A percentile compares a stretch with the other conserved stretches of the same genome.
Conservation (phyloP, 2,797 vertebrate species). For the Pogonophryne albipinna region DNA sequence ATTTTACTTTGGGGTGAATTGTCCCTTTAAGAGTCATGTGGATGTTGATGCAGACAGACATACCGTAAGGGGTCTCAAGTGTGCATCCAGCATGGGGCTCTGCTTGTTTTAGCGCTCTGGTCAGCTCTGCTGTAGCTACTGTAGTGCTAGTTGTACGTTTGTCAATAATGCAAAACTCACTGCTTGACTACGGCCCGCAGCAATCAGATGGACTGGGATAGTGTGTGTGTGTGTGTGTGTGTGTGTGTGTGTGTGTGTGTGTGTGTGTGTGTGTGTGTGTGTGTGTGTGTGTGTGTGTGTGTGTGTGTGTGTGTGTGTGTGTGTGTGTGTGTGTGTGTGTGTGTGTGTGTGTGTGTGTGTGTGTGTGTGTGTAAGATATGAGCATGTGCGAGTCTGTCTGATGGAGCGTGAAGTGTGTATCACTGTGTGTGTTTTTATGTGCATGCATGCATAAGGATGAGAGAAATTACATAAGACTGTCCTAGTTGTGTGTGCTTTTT, state of each 20-base stretch:
- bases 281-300: slow-evolving; percentile 42
- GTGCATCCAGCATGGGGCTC: slow-evolving; percentile 53
- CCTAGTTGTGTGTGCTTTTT: slow-evolving; percentile 77
- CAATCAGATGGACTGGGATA: slow-evolving; percentile 78
- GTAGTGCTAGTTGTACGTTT: slow-evolving; percentile 65
- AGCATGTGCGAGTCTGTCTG: slow-evolving; percentile 72
- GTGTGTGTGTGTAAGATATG: slow-evolving; percentile 56
- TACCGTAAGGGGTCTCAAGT: background rate
- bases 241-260: background rate
- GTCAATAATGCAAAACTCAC: slow-evolving; percentile 82
- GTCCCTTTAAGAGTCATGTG: background rate
- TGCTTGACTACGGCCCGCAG: slow-evolving; percentile 77
- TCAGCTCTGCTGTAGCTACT: slow-evolving; percentile 47
- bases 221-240: slow-evolving; percentile 33
- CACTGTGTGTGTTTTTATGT: slow-evolving; percentile 73
- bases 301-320: slow-evolving; percentile 40
- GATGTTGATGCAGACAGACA: background rate
- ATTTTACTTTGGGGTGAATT: no score
- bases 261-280: slow-evolving; percentile 28
- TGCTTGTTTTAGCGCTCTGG: slow-evolving; percentile 28
- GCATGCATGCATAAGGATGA: slow-evolving; percentile 80
- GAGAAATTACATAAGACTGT: slow-evolving; percentile 81
- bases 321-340: slow-evolving; percentile 28
- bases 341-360: slow-evolving; percentile 40
- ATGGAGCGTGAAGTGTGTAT: slow-evolving; percentile 78